Base-by-base conservation (phyloP, 1,140 invertebrate genomes). In the Plodia interpunctella region DNA sequence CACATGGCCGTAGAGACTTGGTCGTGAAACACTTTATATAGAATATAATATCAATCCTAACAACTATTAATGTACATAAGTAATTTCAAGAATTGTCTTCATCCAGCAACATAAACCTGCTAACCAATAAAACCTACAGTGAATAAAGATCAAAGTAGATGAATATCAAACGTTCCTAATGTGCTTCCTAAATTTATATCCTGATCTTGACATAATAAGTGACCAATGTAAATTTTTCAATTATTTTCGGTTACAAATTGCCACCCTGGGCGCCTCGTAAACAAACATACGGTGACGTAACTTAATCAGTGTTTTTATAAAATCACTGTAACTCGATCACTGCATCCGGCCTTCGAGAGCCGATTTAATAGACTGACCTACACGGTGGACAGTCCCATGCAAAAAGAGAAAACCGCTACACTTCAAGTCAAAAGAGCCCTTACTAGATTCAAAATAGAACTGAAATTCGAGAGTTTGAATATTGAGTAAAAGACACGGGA, bases 291-390 rank as follows among this genome's bases (percentile, higher is more conserved):
- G 59, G 68, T 83, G 74, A 82, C 72, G 78, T 85, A 85, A 87
- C 71, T 76, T 80, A 76, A 78, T 59, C 52, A 72, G 65, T 81
- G 76, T 76, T 78, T 83, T 81, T 83, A 66, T 65, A 80, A 83
- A 88, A 88, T 86, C 83, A 80, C 52, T 85, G 85, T 74, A 88
- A 88, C 80, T 72, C 73, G 76, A 88, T 80, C 72, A 57, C 63
- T 64, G 60, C 83, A 79, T 86, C 86, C 82, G 83, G 83, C 78
- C 70, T 60, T 60, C 59, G 62, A 61, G 74, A 76, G 70, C 68
- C 74, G 76, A 77, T 87, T 83, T 88, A 85, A 87, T 87, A 84
- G 77, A 85, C 78, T 87, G 86, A 80, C 86, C 82, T 81, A 79
- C 83, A 70, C 76, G 78, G 76, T 85, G 72, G 85, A 76, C 75